Evolutionary conservation across 2,888 invertebrate genomes (phyloP), one percentile per base, ranked within the genome.

Genomic region (Bembecia ichneumoniformis): DNA sequence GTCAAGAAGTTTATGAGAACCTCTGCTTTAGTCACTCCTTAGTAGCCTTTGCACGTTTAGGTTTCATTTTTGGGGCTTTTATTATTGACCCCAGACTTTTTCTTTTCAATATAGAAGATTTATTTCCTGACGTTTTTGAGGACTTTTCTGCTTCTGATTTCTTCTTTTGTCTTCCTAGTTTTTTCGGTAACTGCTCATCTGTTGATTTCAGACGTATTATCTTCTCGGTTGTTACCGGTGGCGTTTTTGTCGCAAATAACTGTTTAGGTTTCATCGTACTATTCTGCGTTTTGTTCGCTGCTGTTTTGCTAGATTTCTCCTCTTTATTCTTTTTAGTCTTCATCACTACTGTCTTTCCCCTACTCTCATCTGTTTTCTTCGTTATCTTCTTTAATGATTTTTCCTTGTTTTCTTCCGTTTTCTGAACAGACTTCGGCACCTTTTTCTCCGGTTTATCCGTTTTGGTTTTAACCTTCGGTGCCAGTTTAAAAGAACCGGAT

Each of bases 61-160:
- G 84, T 16, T 75, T 82, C 84, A 86, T 84, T 68, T 77, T 82
- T 0, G 84, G 84, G 10, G 76, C 66, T 62, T 82, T 84, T 35
- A 81, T 79, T 0, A 84, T 80, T 0, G 79, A 74, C 0, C 82
- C 82, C 1, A 81, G 71, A 15, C 83, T 84, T 56, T 77, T 84
- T 16, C 84, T 60, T 51, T 74, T 82, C 60, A 71, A 68, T 58
- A 78, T 68, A 43, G 58, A 57, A 0, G 56, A 53, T 3, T 60
- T 82, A 57, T 81, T 77, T 28, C 63, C 44, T n/a, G 78, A 73
- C 51, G 76, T 69, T 46, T 57, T 52, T 14, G 51, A 46, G 1
- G 16, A 44, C 44, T 44, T 44, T 3, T 7, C 16, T 3, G 9
- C 40, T 40, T 13, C 40, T 13, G 4, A 7, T 40, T 17, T 51